A percentile compares a stretch with the other conserved stretches of the same genome.
Evolutionary conservation across 2,888 invertebrate genomes (phyloP).

Genomic region (Parasteatoda lunata): DNA sequence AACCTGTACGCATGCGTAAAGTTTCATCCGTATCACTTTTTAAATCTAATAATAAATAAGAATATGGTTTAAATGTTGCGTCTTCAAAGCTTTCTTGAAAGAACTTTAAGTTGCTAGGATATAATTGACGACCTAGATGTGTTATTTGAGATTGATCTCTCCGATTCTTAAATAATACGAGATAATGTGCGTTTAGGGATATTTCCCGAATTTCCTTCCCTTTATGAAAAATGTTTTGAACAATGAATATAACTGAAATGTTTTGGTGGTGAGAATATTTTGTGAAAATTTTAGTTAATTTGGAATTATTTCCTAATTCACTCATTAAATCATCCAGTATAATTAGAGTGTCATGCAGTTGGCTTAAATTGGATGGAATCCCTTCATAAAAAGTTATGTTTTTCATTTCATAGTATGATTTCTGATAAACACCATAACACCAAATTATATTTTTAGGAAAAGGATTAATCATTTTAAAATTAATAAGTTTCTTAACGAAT

Average conservation of each 20-base stretch:
- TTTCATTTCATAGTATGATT: no score
- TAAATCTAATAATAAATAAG: conserved; percentile 38
- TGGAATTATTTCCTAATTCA: neutral
- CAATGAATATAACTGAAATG: conserved; percentile 33
- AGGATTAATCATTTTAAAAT: no score
- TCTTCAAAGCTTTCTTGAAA: conserved; percentile 35
- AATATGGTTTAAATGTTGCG: conserved; percentile 25
- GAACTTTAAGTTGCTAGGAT: conserved; percentile 18
- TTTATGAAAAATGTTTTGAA: conserved; percentile 41
- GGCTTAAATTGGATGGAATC: no score
- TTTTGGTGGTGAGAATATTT: conserved; percentile 42
- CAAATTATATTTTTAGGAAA: no score
- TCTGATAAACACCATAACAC: no score
- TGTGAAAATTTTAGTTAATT: conserved; percentile 18
- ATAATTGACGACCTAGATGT: conserved; percentile 31
- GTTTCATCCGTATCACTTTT: conserved; percentile 16
- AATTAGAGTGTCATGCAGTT: neutral
- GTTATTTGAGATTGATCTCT: conserved; percentile 32
- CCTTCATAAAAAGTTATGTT: no score
- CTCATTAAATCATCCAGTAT: neutral
- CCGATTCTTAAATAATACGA: conserved; percentile 31
- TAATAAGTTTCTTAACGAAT: no score
- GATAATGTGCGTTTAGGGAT: conserved; percentile 33
- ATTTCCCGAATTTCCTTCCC: conserved; percentile 32
- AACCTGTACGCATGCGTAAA: conserved; percentile 17